Evolutionary conservation across 2,888 invertebrate genomes (phyloP).

Genomic region (Athetis lepigone): DNA sequence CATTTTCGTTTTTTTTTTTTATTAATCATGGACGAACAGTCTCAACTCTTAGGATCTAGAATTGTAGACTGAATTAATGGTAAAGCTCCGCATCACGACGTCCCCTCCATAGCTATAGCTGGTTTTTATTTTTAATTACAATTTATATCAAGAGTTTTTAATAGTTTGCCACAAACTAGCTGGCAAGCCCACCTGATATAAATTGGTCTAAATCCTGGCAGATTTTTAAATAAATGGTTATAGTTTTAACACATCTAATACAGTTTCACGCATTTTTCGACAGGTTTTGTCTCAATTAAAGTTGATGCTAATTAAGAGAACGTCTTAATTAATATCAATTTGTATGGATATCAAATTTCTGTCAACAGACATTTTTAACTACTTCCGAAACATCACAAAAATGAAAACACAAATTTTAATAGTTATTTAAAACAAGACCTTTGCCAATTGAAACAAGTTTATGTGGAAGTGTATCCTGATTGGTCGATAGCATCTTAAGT

Average conservation of each 20-base stretch:
- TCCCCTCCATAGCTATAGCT: too few species aligned
- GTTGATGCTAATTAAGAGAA: conserved; percentile 6
- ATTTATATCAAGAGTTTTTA: too few species aligned
- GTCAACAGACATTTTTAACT: not conserved
- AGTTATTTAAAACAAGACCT: conserved; percentile 18
- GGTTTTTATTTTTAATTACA: too few species aligned
- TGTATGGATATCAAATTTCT: conserved; percentile 1
- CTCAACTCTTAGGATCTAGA: too few species aligned
- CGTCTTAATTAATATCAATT: conserved; percentile 10
- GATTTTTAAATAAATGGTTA: too few species aligned
- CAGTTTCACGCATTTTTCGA: not conserved
- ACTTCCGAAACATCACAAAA: conserved; percentile 11
- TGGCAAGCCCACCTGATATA: too few species aligned
- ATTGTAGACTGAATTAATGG: too few species aligned
- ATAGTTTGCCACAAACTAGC: too few species aligned
- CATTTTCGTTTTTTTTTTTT: too few species aligned
- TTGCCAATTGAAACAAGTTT: conserved; percentile 23
- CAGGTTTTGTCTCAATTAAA: not conserved
- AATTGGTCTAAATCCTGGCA: too few species aligned
- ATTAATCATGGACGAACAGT: too few species aligned
- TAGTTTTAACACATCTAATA: not conserved
- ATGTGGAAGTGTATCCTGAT: conserved; percentile 20
- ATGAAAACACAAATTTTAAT: not conserved
- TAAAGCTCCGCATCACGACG: too few species aligned
- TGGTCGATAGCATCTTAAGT: conserved; percentile 22